Conservation (phyloP, 2,797 vertebrate species). For the Cossypha dichroa region DNA sequence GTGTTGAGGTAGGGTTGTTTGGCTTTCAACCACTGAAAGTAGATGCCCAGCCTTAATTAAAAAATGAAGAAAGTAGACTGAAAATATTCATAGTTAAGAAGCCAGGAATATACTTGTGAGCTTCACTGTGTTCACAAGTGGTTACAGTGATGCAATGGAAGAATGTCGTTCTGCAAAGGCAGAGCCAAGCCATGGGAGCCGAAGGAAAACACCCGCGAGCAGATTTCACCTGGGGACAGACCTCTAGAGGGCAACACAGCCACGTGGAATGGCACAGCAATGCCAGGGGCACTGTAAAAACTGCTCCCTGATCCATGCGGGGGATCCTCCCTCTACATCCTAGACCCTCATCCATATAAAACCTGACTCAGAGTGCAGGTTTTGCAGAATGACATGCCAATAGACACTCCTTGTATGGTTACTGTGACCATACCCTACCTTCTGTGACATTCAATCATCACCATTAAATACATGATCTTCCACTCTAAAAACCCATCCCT, state of each 20-base stretch:
- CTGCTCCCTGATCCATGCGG: not conserved
- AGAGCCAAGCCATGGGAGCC: rapidly evolving
- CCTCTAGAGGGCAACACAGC: constrained; percentile 62
- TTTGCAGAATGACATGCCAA: not conserved
- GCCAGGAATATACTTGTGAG: not conserved
- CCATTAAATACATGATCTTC: not conserved
- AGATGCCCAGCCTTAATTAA: not conserved
- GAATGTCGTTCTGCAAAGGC: not conserved
- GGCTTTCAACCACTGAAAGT: not conserved
- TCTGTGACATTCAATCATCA: not conserved
- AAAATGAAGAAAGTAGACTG: not conserved
- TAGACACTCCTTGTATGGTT: not conserved
- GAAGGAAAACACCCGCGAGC: not conserved
- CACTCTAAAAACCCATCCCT: not conserved
- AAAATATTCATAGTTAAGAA: not conserved
- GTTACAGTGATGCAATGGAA: not conserved
- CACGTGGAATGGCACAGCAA: not conserved
- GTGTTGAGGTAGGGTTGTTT: not conserved
- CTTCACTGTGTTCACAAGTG: not conserved
- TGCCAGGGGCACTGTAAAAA: not conserved
- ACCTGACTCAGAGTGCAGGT: not conserved
- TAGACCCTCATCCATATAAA: not conserved
- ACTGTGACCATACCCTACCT: not conserved
- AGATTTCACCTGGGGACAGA: not conserved
- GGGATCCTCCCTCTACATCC: not conserved